phyloP scores from a whole-genome alignment of 64 coral and sea anemone genomes.

The Montipora foliosa region DNA sequence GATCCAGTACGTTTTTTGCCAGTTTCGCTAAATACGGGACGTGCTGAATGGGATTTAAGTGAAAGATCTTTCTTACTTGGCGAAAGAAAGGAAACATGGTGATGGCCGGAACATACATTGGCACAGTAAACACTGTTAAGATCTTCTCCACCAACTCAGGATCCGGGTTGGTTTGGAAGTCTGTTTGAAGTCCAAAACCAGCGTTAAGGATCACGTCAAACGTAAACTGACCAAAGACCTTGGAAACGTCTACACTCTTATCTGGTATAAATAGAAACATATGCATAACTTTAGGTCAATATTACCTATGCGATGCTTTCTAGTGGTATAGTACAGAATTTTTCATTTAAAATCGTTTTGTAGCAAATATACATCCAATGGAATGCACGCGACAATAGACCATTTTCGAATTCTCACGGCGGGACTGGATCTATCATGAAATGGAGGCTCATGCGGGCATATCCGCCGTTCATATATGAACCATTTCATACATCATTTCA shows the following conservation, averaged over 20 bases:
- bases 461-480: no score
- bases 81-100: constrained; percentile 34
- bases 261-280: not conserved
- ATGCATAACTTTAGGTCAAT: not conserved
- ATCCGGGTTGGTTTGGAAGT: constrained; percentile 42
- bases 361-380: no score
- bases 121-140: not conserved
- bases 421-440: no score
- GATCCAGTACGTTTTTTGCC: not conserved
- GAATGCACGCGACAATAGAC: no score
- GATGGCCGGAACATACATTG: not conserved
- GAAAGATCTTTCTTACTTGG: constrained; percentile 18
- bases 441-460: no score
- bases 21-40: constrained; percentile 13
- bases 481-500: no score
- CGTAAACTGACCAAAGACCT: constrained; percentile 14
- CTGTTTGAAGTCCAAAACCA: constrained; percentile 38
- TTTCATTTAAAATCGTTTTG: no score
- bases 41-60: not conserved
- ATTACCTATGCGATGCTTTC: no score
- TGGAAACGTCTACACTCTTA: constrained; percentile 12
- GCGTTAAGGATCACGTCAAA: constrained; percentile 23
- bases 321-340: no score
- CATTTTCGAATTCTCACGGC: no score
- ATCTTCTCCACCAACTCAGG: constrained; percentile 39